These are phyloP conservation scores for Eulithis testata DNA, from an alignment of 2,888 invertebrate genomes.

Conservation along the genomic window DNA sequence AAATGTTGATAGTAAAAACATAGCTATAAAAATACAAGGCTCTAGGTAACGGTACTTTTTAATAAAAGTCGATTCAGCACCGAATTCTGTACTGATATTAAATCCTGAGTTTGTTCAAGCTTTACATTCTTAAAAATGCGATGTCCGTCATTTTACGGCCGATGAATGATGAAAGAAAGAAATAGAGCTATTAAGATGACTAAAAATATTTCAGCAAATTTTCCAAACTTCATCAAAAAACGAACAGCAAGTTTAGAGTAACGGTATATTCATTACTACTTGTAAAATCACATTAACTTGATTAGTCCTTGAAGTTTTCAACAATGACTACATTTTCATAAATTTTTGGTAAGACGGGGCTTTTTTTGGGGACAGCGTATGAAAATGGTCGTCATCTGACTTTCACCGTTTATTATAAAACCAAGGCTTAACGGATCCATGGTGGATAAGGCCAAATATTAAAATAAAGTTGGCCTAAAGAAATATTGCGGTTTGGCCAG, in stretches of 20 bases:
- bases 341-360: too few species aligned
- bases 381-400: neutral
- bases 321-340: too few species aligned
- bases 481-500: slow-evolving; percentile 67
- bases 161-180: too few species aligned
- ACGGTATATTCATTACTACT: too few species aligned
- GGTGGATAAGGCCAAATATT: slow-evolving; percentile 71
- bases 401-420: neutral
- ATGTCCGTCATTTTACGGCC: too few species aligned
- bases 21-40: neutral
- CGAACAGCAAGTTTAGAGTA: too few species aligned
- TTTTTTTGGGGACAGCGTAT: neutral
- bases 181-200: too few species aligned
- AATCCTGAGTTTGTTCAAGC: slow-evolving; percentile 53
- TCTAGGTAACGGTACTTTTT: slow-evolving; percentile 10
- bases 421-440: slow-evolving; percentile 46
- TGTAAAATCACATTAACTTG: too few species aligned
- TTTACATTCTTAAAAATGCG: neutral
- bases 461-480: slow-evolving; percentile 73
- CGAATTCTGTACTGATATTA: slow-evolving; percentile 66
- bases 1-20: neutral
- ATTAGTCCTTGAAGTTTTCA: too few species aligned
- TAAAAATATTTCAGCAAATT: too few species aligned
- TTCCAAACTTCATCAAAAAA: too few species aligned
- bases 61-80: slow-evolving; percentile 47